Base-by-base conservation (phyloP, 2,888 invertebrate genomes). In the Oligia fasciuncula region DNA sequence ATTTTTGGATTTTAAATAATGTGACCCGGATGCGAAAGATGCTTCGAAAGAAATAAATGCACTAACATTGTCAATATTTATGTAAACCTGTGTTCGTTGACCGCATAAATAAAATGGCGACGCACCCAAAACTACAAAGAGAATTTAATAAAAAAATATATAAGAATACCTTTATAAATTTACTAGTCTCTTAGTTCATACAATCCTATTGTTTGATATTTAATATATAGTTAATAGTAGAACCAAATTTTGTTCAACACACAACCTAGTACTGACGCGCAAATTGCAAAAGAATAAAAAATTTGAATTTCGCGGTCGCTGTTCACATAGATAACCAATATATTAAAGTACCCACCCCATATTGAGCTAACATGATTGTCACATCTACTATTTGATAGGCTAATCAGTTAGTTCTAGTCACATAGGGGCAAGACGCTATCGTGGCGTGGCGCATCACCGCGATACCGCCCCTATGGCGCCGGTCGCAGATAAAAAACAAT, bases 381-480 rank as follows among this genome's bases (percentile, higher is more conserved):
- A 79, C 87, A 80, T 40, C 40, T 66, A 84, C 80, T 83, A 88
- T 88, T 88, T 85, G 87, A 88, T 88, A 83, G 29, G 65, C 46
- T 84, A 88, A 88, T 85, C 88, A 74, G 83, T 81, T 80, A 83
- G 85, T 85, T 79, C 79, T 88, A 87, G 71, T 72, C 65, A 63
- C 74, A 88, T 89, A 88, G 81, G 89, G 89, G 88, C 65, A 85
- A 88, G 83, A 85, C 89, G 79, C 49, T 85, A 85, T 85, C 85
- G 77, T 85, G 73, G 76, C 80, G 68, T 79, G 89, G 88, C 90
- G 78, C 76, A 69, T 78, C 83, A 62, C 62, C 4, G 49, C 77
- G 92, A 93, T 93, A 93, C 67, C 62, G 73, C 93, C 93, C 93
- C 89, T 89, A 93, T 91, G 86, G 77, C 80, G 84, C 80, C 76